phyloP scores from a whole-genome alignment of 2,888 invertebrate genomes.

The Metacarcinus magister region DNA sequence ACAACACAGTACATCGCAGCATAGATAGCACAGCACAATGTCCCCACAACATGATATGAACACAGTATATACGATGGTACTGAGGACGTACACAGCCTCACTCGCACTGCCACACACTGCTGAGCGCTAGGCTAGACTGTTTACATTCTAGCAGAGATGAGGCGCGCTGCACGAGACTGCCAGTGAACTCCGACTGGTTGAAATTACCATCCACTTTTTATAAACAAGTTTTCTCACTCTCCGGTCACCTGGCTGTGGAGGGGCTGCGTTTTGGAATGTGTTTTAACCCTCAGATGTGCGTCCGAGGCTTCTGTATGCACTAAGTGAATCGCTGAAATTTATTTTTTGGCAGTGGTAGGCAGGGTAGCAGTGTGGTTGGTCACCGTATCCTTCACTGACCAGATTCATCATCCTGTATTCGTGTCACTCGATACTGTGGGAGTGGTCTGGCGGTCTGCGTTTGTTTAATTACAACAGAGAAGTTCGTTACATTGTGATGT shows the following conservation, averaged over 20 bases:
- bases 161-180: not conserved
- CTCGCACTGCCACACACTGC: not conserved
- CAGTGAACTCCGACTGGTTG: not conserved
- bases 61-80: not conserved
- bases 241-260: not conserved
- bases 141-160: not conserved
- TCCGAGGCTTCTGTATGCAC: not conserved
- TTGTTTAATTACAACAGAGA: not conserved
- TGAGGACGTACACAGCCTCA: not conserved
- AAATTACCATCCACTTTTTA: slow-evolving; percentile 20
- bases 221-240: not conserved
- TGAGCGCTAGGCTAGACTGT: not conserved
- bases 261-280: not conserved
- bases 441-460: not conserved
- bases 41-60: not conserved
- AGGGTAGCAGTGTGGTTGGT: not conserved
- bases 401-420: not conserved
- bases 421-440: not conserved
- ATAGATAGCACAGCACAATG: not conserved
- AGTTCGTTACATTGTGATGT: slow-evolving; percentile 9
- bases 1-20: not conserved
- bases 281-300: not conserved
- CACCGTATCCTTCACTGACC: slow-evolving; percentile 8
- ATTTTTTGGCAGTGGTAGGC: not conserved
- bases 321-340: not conserved